Conservation (phyloP, 2,797 vertebrate genomes). For the Myoxocephalus aenaeus region DNA sequence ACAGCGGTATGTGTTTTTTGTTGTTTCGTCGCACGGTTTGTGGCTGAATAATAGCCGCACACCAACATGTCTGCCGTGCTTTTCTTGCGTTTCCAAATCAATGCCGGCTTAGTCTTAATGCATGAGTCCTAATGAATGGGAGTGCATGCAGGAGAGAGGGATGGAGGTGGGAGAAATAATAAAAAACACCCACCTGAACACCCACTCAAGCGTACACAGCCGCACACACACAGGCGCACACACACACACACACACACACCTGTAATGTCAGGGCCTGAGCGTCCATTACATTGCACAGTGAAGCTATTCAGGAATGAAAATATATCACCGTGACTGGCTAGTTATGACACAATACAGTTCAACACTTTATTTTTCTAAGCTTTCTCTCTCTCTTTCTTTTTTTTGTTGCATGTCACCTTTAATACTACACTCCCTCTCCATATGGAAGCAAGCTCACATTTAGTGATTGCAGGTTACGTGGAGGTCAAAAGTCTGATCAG, state of each 20-base stretch:
- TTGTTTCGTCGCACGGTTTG: slow-evolving; percentile 43
- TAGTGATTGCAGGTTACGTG: slow-evolving; percentile 75
- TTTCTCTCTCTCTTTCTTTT: background rate
- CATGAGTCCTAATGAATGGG: slow-evolving; percentile 50
- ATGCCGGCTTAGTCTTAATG: slow-evolving; percentile 39
- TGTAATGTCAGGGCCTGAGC: slow-evolving; percentile 42
- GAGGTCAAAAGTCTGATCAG: slow-evolving; percentile 76
- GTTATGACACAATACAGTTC: slow-evolving; percentile 57
- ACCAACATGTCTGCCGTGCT: background rate
- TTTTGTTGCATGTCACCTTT: slow-evolving; percentile 62
- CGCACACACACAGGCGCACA: slow-evolving; percentile 17
- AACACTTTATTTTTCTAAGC: slow-evolving; percentile 54
- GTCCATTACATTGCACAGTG: slow-evolving; percentile 55
- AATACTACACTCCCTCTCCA: slow-evolving; percentile 56
- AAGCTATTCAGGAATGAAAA: slow-evolving; percentile 62
- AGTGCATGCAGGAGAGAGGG: slow-evolving; percentile 27
- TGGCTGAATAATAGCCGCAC: slow-evolving; percentile 11
- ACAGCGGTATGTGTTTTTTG: slow-evolving; percentile 43
- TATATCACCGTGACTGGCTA: slow-evolving; percentile 36
- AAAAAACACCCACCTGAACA: slow-evolving; percentile 29
- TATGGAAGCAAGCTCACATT: slow-evolving; percentile 70
- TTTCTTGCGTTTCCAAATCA: slow-evolving; percentile 46
- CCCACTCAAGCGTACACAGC: background rate
- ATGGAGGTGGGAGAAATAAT: slow-evolving; percentile 34
- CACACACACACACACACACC: slow-evolving; percentile 27